A percentile compares a stretch with the other conserved stretches of the same genome.
Conservation (phyloP, 2,797 vertebrate species). For the Dendrocincla fuliginosa region DNA sequence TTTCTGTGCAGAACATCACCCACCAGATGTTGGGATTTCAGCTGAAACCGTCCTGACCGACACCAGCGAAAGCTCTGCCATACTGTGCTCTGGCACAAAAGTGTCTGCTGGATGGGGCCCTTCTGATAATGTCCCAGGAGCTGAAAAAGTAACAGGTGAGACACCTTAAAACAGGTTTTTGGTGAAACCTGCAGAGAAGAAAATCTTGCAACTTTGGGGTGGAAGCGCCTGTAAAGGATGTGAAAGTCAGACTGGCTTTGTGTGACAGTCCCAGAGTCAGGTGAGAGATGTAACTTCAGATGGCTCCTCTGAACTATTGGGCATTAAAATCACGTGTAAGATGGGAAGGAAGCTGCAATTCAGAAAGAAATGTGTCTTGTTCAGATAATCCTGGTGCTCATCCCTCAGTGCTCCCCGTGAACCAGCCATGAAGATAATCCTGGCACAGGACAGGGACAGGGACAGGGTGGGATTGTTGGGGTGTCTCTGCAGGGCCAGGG, state of each 20-base stretch:
- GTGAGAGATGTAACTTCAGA: neutral
- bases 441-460: neutral
- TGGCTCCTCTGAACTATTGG: neutral
- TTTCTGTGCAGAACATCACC: neutral
- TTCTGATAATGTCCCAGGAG: neutral
- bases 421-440: neutral
- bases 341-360: neutral
- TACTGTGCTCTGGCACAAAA: neutral
- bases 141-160: neutral
- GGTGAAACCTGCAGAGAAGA: neutral
- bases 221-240: neutral
- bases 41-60: neutral
- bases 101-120: neutral
- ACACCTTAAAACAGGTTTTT: neutral
- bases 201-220: neutral
- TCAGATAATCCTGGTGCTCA: neutral
- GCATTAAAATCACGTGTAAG: neutral
- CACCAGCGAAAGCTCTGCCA: neutral
- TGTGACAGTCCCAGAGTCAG: neutral
- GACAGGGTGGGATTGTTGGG: neutral
- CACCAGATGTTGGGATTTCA: neutral
- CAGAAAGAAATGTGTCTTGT: neutral
- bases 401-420: neutral
- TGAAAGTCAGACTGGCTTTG: neutral
- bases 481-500: neutral